Conservation (phyloP, 2,113 vertebrate species). For the Heptranchias perlo region DNA sequence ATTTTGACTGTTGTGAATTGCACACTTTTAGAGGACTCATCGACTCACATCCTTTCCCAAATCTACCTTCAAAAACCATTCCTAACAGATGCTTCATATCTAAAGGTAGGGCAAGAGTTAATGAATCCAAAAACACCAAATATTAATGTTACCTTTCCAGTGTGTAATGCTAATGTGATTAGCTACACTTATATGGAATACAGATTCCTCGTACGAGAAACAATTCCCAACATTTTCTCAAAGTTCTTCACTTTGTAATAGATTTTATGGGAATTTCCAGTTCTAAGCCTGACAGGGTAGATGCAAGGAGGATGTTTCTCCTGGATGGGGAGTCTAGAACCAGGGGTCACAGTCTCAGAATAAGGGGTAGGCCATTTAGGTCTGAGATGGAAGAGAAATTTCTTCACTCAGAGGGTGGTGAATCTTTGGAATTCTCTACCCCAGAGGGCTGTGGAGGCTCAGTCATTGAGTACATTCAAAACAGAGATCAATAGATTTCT, state of each 20-base stretch:
- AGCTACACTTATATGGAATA: background rate
- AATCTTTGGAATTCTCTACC: too few relatives aligned
- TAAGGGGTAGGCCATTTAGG: too few relatives aligned
- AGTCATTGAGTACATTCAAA: too few relatives aligned
- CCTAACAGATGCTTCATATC: background rate
- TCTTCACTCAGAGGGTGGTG: too few relatives aligned
- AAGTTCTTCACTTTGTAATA: background rate
- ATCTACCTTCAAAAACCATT: background rate
- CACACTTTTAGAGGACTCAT: background rate
- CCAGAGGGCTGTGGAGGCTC: too few relatives aligned
- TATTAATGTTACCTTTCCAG: background rate
- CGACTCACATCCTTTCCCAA: background rate
- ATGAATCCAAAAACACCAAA: background rate
- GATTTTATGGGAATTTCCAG: background rate
- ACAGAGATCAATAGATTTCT: too few relatives aligned
- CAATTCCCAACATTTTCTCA: background rate
- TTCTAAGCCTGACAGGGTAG: too few relatives aligned
- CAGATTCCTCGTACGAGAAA: background rate
- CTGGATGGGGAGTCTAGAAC: too few relatives aligned
- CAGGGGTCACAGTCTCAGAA: too few relatives aligned
- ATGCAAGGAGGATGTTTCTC: too few relatives aligned
- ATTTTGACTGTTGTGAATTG: background rate
- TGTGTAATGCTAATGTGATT: background rate
- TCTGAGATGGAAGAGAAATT: too few relatives aligned
- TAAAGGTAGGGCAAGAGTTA: background rate